Base-by-base conservation (phyloP, 2,888 invertebrate genomes). In the Coelogynopora nodosa region DNA sequence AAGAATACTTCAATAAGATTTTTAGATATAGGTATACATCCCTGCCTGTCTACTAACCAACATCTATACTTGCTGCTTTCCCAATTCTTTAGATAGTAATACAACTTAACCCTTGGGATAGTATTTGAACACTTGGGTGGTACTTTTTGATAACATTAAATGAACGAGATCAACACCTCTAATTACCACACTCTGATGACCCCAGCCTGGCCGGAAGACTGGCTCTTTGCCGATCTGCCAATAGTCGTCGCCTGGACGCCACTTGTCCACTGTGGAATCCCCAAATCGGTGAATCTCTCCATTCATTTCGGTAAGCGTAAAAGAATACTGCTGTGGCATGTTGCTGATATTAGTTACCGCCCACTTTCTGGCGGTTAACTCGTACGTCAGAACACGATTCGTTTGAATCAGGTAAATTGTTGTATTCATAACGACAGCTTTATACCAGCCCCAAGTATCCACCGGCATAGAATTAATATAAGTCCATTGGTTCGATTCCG, bases 111-210 rank as follows among this genome's bases (percentile, higher is more conserved):
- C 10, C 30, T 28, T 82, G 31, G 31, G 27, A 82, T 28, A 30
- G 29, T 31, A 82, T 30, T 82, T 82, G 29, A 82, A 82, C 2
- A 82, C 82, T 82, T 82, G 82, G n/a, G n/a, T n/a, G 27, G 82
- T 82, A 82, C 82, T 82, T 82, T 82, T 82, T 82, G 82, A 82
- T 82, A 82, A 82, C 31, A 82, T 82, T 31, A 30, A 30, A 82
- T 82, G 82, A 30, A 82, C 82, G 29, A 82, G 29, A 82, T 83
- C 28, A 27, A 85, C 81, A 10, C 74, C 82, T 83, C 30, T 85
- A 30, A 85, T 67, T 28, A 67, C 81, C 27, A 30, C 82, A 80
- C 82, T 30, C 67, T 84, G 84, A 23, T 84, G 84, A 26, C 84
- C 84, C 84, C 84, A 84, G 18, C 84, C 84, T 49, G 49, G 49